Evolutionary conservation across 2,888 invertebrate genomes (phyloP).

Genomic region (Parasteatoda lunata): DNA sequence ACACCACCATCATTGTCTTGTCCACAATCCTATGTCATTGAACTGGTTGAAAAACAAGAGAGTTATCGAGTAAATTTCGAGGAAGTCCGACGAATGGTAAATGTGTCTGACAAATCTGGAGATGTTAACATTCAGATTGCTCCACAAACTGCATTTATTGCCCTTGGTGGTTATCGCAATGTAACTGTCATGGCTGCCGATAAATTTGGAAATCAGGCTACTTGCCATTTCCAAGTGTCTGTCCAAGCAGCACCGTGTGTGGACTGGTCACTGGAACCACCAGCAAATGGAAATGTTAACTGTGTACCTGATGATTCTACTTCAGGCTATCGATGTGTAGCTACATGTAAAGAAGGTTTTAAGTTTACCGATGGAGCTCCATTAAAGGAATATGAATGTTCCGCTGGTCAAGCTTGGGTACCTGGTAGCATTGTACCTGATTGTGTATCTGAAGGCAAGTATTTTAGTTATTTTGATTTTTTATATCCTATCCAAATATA

Average conservation of each 20-base stretch:
- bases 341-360: constrained; percentile 90
- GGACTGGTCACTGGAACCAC: constrained; percentile 93
- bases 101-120: constrained; percentile 90
- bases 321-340: constrained; percentile 84
- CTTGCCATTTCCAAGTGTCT: constrained; percentile 93
- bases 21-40: constrained; percentile 94
- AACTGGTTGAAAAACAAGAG: constrained; percentile 90
- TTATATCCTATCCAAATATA: not conserved
- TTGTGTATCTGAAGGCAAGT: constrained; percentile 90
- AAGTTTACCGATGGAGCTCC: constrained; percentile 92
- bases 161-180: constrained; percentile 73
- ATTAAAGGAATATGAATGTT: constrained; percentile 88
- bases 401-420: constrained; percentile 84
- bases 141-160: constrained; percentile 88
- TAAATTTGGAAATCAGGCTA: constrained; percentile 88
- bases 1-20: constrained; percentile 92
- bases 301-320: constrained; percentile 85
- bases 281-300: constrained; percentile 90
- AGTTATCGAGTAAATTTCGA: constrained; percentile 93
- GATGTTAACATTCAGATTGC: constrained; percentile 83
- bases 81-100: constrained; percentile 87
- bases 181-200: constrained; percentile 92
- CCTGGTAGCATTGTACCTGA: constrained; percentile 93
- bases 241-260: constrained; percentile 95
- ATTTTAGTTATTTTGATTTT: not conserved